Base-by-base conservation (phyloP, 2,113 vertebrate species). In the Cavia aperea region DNA sequence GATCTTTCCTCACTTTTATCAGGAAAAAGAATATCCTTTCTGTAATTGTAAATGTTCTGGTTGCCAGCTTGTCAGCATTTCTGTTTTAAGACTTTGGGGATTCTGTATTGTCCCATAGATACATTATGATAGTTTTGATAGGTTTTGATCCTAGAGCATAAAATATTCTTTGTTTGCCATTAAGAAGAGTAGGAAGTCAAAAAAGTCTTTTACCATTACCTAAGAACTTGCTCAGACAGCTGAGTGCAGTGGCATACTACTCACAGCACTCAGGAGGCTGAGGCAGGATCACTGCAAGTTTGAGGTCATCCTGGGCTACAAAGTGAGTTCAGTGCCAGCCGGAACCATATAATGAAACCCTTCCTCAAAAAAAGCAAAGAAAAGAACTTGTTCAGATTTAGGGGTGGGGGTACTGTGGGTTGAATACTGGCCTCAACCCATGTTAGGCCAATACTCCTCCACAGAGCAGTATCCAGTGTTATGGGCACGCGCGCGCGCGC, bases 201-300 rank as follows among this genome's bases (percentile, higher is more conserved):
- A 87, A 60, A 81, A 88, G 19, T 78, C 60, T 93, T 93, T 90
- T 72, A 54, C 12, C 18, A 62, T 91, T 84, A 93, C 31, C 24
- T 33, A 88, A 51, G 11, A 82, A 60, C 43, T 88, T 89, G 86
- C 46, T 66, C 66, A 81, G 21, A 16, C 56, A 56, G 56, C 56
- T 56, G 56, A 14, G 56, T 18, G 15, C 3, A 14, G 56, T 56
- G 56, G 56, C 56, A 56, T 18, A 56, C 15, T 56, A 56, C 3
- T 56, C 15, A 1, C 56, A 56, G 56, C 56, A 16, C 16, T 56
- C 15, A 18, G 56, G 56, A 58, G 56, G 56, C 56, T 18, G 56
- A 58, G 56, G 56, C 56, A 58, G 56, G 18, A 58, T 58, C 18
- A 6, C 16, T 58, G 18, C 56, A 58, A 58, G 56, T 58, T 58